Evolutionary conservation across 1,140 invertebrate species (phyloP).

Genomic region (Daktulosphaira vitifoliae): DNA sequence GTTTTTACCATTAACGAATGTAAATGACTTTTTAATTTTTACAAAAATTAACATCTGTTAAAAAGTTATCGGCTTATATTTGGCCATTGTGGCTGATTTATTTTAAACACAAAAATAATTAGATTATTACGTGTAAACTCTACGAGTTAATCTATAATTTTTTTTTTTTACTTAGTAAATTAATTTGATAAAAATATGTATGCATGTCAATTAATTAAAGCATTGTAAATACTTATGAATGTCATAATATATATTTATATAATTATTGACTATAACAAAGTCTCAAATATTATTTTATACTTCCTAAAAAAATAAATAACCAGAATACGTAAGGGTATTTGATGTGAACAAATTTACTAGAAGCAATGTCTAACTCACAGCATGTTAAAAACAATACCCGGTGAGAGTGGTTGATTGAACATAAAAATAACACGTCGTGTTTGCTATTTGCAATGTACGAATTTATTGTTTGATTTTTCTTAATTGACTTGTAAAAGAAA

Average conservation of each 20-base stretch:
- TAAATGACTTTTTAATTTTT: neutral
- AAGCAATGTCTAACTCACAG: constrained; percentile 2
- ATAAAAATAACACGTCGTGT: constrained; percentile 13
- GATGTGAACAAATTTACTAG: too few relatives aligned
- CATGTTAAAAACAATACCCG: neutral
- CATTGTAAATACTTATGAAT: too few relatives aligned
- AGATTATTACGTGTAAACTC: constrained; percentile 33
- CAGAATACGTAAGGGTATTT: too few relatives aligned
- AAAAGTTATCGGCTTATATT: constrained; percentile 28
- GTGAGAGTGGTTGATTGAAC: neutral
- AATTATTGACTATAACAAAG: too few relatives aligned
- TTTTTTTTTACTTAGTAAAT: neutral
- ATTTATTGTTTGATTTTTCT: constrained; percentile 21
- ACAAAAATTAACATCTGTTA: constrained; percentile 3
- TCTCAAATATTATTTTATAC: too few relatives aligned
- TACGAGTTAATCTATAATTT: constrained; percentile 20
- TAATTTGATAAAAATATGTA: too few relatives aligned
- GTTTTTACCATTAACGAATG: neutral
- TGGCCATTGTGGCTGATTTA: constrained; percentile 25
- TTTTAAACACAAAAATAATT: constrained; percentile 33
- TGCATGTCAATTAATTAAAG: too few relatives aligned
- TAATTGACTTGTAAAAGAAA: constrained; percentile 14
- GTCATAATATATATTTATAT: too few relatives aligned
- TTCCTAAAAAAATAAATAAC: too few relatives aligned
- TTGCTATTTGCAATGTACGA: constrained; percentile 6